Base-by-base conservation (phyloP, 2,113 vertebrate genomes). In the Semnornis frantzii region DNA sequence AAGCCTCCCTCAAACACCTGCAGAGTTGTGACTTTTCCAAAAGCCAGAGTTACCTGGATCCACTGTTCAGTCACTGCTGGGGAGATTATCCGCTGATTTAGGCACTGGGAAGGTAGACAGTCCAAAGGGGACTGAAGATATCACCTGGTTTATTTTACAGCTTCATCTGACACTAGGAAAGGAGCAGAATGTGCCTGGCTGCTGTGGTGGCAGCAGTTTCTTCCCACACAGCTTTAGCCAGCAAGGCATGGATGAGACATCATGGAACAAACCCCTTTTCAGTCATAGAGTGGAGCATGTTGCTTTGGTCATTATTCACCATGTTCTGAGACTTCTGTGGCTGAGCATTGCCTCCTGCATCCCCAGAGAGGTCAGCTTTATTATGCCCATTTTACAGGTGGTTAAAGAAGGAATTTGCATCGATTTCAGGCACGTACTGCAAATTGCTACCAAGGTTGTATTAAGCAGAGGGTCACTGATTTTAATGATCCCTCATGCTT, bases 401-500 rank as follows among this genome's bases (percentile, higher is more conserved):
- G 37, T 16, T 80, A 33, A n/a, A 73, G 76, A 30, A 72, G 85
- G 85, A 66, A 31, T 54, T 58, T 69, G 2, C 39, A 2, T 4
- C 28, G 34, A 50, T 80, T 81, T 80, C 69, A 69, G 64, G 20
- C 59, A 39, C 0, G 0, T 85, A 23, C 42, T 33, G 1, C 28
- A 76, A 14, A 16, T 73, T 15, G 13, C 37, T 81, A 28, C 24
- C 37, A 48, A 5, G 50, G 8, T 23, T 69, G 9, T 8, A 3
- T n/a, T 52, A 16, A 64, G 21, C 57, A 46, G 17, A 42, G 16
- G 55, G 17, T 31, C 52, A 54, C 33, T 1, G 4, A 23, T 42
- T 64, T 60, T 27, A 23, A 8, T 0, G 3, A 8, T 42, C 42
- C 8, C 39, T 34, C 1, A 0, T 12, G 14, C 66, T 34, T 19